phyloP scores from a whole-genome alignment of 2,888 invertebrate species.

The Hirudinaria manillensis region DNA sequence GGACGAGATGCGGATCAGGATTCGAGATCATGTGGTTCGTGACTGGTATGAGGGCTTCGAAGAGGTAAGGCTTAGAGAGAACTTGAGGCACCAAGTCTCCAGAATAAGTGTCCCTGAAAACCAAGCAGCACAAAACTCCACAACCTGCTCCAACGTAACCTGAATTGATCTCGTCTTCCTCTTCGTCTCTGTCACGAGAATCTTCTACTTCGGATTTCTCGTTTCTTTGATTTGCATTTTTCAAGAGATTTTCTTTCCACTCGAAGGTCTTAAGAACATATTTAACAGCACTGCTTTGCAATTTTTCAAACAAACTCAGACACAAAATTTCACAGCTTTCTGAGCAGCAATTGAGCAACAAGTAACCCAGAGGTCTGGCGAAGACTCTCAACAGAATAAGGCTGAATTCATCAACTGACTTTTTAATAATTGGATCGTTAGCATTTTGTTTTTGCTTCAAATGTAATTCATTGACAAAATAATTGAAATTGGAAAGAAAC shows the following conservation, averaged over 20 bases:
- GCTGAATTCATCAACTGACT: constrained; percentile 11
- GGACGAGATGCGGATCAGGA: background rate
- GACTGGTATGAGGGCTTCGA: constrained; percentile 5
- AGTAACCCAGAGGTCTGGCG: constrained; percentile 10
- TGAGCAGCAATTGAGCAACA: background rate
- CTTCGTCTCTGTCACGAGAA: background rate
- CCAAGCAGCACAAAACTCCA: background rate
- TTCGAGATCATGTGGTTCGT: constrained; percentile 1
- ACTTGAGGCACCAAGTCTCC: constrained; percentile 16
- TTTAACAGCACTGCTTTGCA: constrained; percentile 17
- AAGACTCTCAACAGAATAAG: constrained; percentile 19
- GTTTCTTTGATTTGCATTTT: background rate
- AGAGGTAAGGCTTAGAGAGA: background rate
- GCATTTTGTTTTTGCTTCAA: too few species aligned
- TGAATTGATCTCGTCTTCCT: background rate
- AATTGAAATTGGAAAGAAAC: background rate
- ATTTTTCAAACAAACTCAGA: constrained; percentile 13
- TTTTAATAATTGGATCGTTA: background rate
- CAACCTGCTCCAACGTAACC: constrained; percentile 11
- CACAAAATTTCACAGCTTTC: constrained; percentile 12
- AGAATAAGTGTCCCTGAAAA: constrained; percentile 14
- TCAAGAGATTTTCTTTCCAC: constrained; percentile 1
- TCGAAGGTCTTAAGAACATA: background rate
- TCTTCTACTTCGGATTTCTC: constrained; percentile 15
- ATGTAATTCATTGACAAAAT: background rate